phyloP scores from a whole-genome alignment of 2,888 invertebrate genomes.

The Eristalis pertinax region DNA sequence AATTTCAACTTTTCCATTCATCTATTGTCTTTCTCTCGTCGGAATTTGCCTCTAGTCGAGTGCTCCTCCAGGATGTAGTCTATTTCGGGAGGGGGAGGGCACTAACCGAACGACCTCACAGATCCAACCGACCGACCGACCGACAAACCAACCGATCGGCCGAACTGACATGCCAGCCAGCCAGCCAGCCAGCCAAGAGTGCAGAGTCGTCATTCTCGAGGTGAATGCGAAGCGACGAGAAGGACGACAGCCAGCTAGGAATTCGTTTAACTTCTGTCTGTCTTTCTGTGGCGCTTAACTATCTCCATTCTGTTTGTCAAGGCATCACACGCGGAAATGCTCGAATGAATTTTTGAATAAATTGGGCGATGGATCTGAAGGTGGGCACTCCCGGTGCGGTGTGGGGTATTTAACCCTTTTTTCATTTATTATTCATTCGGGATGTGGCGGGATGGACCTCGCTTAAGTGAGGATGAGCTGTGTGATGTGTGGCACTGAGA shows the following conservation, averaged over 20 bases:
- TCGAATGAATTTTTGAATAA: conserved; percentile 61
- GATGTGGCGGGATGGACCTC: not conserved
- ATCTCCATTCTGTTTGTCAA: conserved; percentile 51
- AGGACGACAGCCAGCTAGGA: conserved; percentile 34
- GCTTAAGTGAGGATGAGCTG: not conserved
- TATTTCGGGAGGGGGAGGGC: not conserved
- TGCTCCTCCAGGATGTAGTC: conserved; percentile 3
- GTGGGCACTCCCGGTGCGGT: not conserved
- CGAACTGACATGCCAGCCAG: not conserved
- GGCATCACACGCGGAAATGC: conserved; percentile 61
- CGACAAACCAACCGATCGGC: not conserved
- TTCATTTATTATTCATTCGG: not conserved
- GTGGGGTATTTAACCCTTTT: not conserved
- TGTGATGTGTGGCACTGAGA: not conserved
- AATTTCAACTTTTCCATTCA: conserved; percentile 66
- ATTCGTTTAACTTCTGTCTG: conserved; percentile 68
- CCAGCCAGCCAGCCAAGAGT: no score
- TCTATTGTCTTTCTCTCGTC: conserved; percentile 49
- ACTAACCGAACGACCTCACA: not conserved
- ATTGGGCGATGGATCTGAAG: conserved; percentile 18
- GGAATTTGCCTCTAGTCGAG: conserved; percentile 1
- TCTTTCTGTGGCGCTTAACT: conserved; percentile 42
- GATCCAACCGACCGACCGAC: not conserved
- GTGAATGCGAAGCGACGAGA: conserved; percentile 36
- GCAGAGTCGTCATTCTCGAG: conserved; percentile 7